Percentiles rank a stretch among this genome's conserved stretches.
Evolutionary conservation across 2,797 vertebrate species (phyloP).

Genomic region (Leptodactylus fallax): DNA sequence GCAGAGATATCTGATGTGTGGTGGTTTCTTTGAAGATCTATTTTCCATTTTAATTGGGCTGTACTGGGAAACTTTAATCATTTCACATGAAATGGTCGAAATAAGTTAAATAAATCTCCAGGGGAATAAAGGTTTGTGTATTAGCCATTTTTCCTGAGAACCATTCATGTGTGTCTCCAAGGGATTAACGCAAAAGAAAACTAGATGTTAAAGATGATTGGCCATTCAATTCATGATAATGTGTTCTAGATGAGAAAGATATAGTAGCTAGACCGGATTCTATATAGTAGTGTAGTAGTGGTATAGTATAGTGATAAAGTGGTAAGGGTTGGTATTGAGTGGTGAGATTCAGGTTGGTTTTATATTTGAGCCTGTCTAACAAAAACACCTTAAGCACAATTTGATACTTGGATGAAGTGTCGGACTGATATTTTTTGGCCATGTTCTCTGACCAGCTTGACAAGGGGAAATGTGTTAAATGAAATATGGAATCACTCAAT

Average conservation of each 20-base stretch:
- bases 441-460: too few species aligned
- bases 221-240: neutral
- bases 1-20: constrained; percentile 18
- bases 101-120: neutral
- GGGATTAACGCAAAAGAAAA: neutral
- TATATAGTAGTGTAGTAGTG: neutral
- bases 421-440: too few species aligned
- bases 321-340: neutral
- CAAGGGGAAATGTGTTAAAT: too few species aligned
- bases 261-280: too few species aligned
- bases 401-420: too few species aligned
- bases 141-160: neutral
- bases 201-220: neutral
- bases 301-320: too few species aligned
- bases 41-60: constrained; percentile 35
- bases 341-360: too few species aligned
- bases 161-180: neutral
- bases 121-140: neutral
- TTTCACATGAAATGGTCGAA: constrained; percentile 27
- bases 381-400: too few species aligned
- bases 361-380: too few species aligned
- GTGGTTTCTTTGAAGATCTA: constrained; percentile 37
- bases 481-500: too few species aligned
- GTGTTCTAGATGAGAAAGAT: neutral
- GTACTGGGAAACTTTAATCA: constrained; percentile 19